Percentiles rank a stretch among this genome's conserved stretches.
Evolutionary conservation across 2,113 vertebrate species (phyloP).

Genomic region (Epinephelus lanceolatus): DNA sequence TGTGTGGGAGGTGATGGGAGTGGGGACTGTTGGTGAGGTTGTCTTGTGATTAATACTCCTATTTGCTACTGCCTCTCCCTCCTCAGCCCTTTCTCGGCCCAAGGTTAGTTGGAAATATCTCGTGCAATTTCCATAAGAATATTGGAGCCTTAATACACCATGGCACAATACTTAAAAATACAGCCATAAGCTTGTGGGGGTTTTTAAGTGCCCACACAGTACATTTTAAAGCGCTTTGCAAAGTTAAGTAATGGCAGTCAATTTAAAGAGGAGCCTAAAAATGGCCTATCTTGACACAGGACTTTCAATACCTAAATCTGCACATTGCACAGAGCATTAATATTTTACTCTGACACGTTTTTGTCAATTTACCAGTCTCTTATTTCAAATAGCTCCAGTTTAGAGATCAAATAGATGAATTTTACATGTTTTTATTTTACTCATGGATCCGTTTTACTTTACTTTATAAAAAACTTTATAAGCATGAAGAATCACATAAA

Average conservation of each 20-base stretch:
- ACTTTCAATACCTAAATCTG: not conserved
- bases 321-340: not conserved
- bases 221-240: conserved; percentile 12
- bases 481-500: too few species aligned
- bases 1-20: conserved; percentile 15
- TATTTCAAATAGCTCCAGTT: too few species aligned
- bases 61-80: conserved; percentile 62
- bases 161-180: conserved; percentile 27
- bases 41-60: conserved; percentile 77
- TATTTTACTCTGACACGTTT: not conserved
- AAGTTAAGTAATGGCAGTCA: conserved; percentile 34
- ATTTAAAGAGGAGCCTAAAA: conserved; percentile 9
- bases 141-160: conserved; percentile 40
- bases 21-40: conserved; percentile 46
- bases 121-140: conserved; percentile 54
- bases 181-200: not conserved
- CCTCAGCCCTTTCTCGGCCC: conserved; percentile 56
- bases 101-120: conserved; percentile 77
- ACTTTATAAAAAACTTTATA: too few species aligned
- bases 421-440: too few species aligned
- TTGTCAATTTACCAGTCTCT: not conserved
- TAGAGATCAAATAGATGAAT: too few species aligned
- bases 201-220: conserved; percentile 26
- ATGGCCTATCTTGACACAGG: not conserved
- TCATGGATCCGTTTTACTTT: too few species aligned